Evolutionary conservation across 2,113 vertebrate genomes (phyloP).

Genomic region (Phyllostomus discolor): DNA sequence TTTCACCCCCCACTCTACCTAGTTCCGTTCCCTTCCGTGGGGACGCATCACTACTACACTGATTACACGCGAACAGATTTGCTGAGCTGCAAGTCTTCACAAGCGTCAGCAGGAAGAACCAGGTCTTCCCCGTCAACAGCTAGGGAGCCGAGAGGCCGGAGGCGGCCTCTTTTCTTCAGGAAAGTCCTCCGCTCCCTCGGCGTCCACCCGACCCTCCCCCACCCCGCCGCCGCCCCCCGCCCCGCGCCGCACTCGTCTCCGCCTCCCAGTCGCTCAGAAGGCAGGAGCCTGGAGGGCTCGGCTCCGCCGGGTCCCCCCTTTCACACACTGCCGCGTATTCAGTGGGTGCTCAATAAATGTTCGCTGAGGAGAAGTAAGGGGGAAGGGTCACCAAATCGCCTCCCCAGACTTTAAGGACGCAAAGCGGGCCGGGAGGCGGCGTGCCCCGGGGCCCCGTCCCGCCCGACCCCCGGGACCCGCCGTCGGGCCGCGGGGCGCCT

Average conservation of each 20-base stretch:
- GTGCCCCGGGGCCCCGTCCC: background rate
- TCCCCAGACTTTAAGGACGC: background rate
- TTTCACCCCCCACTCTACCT: too few species aligned
- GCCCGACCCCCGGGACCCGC: background rate
- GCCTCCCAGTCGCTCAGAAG: background rate
- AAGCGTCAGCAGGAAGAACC: too few species aligned
- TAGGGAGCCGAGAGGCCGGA: background rate
- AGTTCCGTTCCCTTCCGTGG: too few species aligned
- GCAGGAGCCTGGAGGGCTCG: background rate
- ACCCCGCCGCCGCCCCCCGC: background rate
- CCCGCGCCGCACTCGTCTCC: fast-evolving
- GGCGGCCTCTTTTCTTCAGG: fast-evolving
- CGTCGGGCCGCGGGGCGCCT: slow-evolving; percentile 14
- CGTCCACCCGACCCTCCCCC: too few species aligned
- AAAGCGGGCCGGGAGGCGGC: fast-evolving
- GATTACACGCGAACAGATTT: too few species aligned
- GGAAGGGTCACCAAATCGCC: fast-evolving
- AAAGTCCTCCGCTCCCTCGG: fast-evolving
- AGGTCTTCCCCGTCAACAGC: too few species aligned
- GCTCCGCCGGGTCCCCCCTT: too few species aligned
- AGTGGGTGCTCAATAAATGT: background rate
- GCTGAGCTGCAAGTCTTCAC: too few species aligned
- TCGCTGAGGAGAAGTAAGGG: background rate
- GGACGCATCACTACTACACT: too few species aligned
- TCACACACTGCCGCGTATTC: fast-evolving